These are phyloP conservation scores for Agrotis clavis DNA, from an alignment of 2,888 invertebrate genomes.

Conservation along the genomic window DNA sequence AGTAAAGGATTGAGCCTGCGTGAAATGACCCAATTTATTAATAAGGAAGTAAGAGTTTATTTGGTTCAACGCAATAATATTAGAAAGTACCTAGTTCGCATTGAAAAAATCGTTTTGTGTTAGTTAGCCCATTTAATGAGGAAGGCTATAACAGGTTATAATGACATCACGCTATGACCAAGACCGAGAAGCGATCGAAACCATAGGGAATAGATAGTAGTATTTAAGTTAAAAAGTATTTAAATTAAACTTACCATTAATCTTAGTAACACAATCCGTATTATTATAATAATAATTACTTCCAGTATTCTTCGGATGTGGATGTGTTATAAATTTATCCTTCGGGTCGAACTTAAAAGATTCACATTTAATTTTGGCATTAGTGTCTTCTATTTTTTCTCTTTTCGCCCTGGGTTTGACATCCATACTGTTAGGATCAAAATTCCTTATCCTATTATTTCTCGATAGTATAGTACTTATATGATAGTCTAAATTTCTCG, in stretches of 20 bases:
- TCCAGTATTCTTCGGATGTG: slow-evolving; percentile 72
- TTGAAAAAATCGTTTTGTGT: no score
- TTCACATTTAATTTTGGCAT: slow-evolving; percentile 70
- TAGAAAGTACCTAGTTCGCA: no score
- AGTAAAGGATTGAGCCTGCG: no score
- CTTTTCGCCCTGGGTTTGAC: slow-evolving; percentile 73
- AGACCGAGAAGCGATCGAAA: no score
- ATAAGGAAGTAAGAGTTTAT: no score
- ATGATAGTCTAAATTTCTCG: slow-evolving; percentile 68
- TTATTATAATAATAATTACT: slow-evolving; percentile 82
- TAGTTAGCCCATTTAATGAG: no score
- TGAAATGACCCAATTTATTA: no score
- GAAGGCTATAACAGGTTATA: no score
- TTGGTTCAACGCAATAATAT: no score
- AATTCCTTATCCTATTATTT: slow-evolving; percentile 55
- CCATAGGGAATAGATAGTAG: no score
- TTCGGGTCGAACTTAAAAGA: slow-evolving; percentile 68
- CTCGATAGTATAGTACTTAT: slow-evolving; percentile 58
- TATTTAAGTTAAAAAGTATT: no score
- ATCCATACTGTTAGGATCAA: slow-evolving; percentile 59
- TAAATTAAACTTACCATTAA: slow-evolving; percentile 77
- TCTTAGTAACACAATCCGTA: slow-evolving; percentile 79
- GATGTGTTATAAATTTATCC: slow-evolving; percentile 74
- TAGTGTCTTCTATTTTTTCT: slow-evolving; percentile 70
- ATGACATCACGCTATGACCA: no score